A percentile compares a stretch with the other conserved stretches of the same genome.
Evolutionary conservation across 2,888 invertebrate genomes (phyloP).

Genomic region (Drosophila pseudotalamancana): DNA sequence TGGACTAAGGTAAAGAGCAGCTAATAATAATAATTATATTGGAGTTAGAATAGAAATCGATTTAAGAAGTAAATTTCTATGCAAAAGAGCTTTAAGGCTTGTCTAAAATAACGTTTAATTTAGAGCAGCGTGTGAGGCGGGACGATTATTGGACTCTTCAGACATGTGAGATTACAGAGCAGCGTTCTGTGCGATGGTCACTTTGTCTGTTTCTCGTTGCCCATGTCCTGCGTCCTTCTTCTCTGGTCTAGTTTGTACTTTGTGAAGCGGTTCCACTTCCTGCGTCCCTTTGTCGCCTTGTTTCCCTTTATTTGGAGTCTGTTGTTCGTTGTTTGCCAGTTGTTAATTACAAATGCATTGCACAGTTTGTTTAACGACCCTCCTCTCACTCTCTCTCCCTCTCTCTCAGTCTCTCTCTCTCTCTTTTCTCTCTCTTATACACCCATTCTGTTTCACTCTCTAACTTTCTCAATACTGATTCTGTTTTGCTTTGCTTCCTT

Average conservation of each 20-base stretch:
- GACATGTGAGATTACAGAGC: too few species aligned
- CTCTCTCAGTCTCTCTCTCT: slow-evolving; percentile 3
- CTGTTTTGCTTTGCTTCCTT: slow-evolving; percentile 43
- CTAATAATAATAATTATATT: too few species aligned
- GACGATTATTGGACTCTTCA: too few species aligned
- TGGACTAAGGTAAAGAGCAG: too few species aligned
- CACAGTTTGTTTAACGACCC: slow-evolving; percentile 39
- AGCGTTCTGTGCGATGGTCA: too few species aligned
- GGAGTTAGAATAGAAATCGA: too few species aligned
- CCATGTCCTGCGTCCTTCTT: not conserved
- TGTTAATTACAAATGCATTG: slow-evolving; percentile 62
- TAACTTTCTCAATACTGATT: slow-evolving; percentile 17
- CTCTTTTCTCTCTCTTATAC: not conserved
- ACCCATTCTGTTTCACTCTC: slow-evolving; percentile 9
- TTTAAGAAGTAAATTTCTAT: too few species aligned
- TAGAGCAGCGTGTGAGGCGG: too few species aligned
- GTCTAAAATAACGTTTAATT: too few species aligned
- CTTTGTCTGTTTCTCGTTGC: too few species aligned
- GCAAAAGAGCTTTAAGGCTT: too few species aligned
- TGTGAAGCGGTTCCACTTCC: not conserved
- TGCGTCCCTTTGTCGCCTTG: not conserved
- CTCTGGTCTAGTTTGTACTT: not conserved
- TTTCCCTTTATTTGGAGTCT: slow-evolving; percentile 11
- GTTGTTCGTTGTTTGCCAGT: slow-evolving; percentile 39
- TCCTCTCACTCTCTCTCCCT: not conserved